Evolutionary conservation across 2,888 invertebrate species (phyloP).

Genomic region (Polymixis lichenea): DNA sequence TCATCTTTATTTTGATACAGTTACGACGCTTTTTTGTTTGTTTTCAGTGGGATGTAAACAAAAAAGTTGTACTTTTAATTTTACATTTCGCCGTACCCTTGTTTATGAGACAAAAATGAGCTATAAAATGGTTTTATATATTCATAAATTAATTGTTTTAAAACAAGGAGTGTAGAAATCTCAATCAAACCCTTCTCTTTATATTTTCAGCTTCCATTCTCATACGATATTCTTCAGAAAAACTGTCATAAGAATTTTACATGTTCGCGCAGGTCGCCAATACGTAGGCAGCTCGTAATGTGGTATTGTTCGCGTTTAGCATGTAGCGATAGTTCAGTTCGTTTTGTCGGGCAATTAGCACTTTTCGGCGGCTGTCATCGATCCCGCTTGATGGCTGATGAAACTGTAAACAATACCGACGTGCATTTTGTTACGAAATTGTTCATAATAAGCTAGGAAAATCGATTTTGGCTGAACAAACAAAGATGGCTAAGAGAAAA

Average conservation of each 20-base stretch:
- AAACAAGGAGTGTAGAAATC: slow-evolving; percentile 35
- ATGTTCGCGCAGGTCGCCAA: slow-evolving; percentile 4
- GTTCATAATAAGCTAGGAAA: slow-evolving; percentile 7
- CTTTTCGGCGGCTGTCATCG: slow-evolving; percentile 84
- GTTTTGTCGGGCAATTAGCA: slow-evolving; percentile 81
- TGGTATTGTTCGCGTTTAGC: slow-evolving; percentile 38
- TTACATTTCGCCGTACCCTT: slow-evolving; percentile 65
- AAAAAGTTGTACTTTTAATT: slow-evolving; percentile 66
- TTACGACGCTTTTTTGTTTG: slow-evolving; percentile 72
- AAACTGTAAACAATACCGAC: slow-evolving; percentile 61
- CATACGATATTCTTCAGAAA: neutral
- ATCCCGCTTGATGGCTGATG: slow-evolving; percentile 70
- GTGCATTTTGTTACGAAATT: slow-evolving; percentile 44
- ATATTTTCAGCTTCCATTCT: slow-evolving; percentile 10
- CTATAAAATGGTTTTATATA: slow-evolving; percentile 66
- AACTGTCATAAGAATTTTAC: neutral
- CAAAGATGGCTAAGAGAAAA: neutral
- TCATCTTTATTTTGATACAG: slow-evolving; percentile 72
- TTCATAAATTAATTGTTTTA: slow-evolving; percentile 62
- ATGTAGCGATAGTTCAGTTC: slow-evolving; percentile 69
- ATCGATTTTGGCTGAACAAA: neutral
- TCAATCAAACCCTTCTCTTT: slow-evolving; percentile 28
- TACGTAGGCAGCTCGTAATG: slow-evolving; percentile 40
- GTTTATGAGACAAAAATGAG: slow-evolving; percentile 72
- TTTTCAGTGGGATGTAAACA: slow-evolving; percentile 60